Conservation (phyloP, 2,113 vertebrate genomes). For the Lamprologus sp. region DNA sequence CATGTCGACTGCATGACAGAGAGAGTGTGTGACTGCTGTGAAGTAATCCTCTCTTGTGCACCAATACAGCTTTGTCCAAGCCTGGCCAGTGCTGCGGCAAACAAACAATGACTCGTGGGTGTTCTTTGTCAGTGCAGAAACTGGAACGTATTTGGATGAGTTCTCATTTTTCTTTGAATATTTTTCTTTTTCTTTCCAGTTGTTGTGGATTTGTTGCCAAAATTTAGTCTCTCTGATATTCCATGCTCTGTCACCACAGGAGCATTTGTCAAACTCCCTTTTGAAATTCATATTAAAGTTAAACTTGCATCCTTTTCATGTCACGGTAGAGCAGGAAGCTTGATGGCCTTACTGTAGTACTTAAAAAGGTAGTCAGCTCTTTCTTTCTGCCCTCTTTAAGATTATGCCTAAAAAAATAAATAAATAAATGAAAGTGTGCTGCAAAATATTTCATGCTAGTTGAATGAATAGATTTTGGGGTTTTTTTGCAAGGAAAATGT, state of each 20-base stretch:
- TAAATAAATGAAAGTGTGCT: not conserved
- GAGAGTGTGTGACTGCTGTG: not conserved
- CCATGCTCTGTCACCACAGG: not conserved
- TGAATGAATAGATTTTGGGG: not conserved
- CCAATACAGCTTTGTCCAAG: not conserved
- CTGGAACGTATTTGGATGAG: not conserved
- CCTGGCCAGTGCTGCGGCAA: not conserved
- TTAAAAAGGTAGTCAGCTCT: not conserved
- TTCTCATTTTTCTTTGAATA: not conserved
- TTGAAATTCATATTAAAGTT: not conserved
- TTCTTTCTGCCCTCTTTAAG: not conserved
- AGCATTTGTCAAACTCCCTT: not conserved
- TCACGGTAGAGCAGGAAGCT: not conserved
- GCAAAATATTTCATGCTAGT: not conserved
- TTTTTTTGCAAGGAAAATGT: accelerated
- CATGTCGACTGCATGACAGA: not conserved
- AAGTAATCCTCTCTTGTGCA: conserved; percentile 23
- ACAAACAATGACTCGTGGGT: not conserved
- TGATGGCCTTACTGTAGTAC: not conserved
- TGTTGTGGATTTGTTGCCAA: not conserved
- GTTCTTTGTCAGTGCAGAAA: not conserved
- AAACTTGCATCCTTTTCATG: not conserved
- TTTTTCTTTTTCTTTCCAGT: not conserved
- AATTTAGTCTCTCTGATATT: not conserved
- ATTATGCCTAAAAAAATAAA: not conserved